A percentile compares a stretch with the other conserved stretches of the same genome.
These are phyloP conservation scores for Heliconius himera DNA, from an alignment of 1,140 invertebrate genomes.

Conservation along the genomic window DNA sequence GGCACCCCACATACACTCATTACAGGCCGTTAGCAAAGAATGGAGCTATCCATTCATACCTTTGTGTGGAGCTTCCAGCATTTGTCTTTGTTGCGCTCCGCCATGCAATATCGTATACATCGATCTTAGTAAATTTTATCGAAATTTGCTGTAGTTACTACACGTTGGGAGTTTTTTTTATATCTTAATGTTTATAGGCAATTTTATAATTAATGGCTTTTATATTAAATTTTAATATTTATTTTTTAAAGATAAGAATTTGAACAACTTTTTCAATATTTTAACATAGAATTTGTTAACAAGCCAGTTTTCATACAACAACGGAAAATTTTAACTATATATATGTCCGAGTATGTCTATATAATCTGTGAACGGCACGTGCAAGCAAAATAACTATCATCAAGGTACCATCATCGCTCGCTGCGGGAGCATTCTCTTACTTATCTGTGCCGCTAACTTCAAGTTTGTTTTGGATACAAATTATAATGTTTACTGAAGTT, in stretches of 20 bases:
- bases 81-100: conserved; percentile 63
- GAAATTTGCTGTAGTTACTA: conserved; percentile 22
- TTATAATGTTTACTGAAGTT: conserved; percentile 22
- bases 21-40: conserved; percentile 63
- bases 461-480: conserved; percentile 41
- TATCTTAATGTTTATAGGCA: background rate
- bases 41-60: conserved; percentile 57
- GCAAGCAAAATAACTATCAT: conserved; percentile 47
- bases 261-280: no score
- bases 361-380: conserved; percentile 42
- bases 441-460: conserved; percentile 33
- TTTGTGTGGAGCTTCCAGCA: conserved; percentile 63
- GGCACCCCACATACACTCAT: conserved; percentile 60
- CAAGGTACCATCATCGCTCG: conserved; percentile 30
- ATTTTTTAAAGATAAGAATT: no score
- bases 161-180: background rate
- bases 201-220: background rate
- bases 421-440: conserved; percentile 43
- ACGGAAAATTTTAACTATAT: conserved; percentile 21
- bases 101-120: conserved; percentile 35
- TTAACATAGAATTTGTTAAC: conserved; percentile 18
- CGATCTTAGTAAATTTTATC: conserved; percentile 43
- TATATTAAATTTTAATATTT: background rate
- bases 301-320: background rate
- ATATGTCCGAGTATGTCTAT: conserved; percentile 9